Evolutionary conservation across 2,113 vertebrate species (phyloP), one percentile per base, ranked within the genome.

Genomic region (Odocoileus virginianus): DNA sequence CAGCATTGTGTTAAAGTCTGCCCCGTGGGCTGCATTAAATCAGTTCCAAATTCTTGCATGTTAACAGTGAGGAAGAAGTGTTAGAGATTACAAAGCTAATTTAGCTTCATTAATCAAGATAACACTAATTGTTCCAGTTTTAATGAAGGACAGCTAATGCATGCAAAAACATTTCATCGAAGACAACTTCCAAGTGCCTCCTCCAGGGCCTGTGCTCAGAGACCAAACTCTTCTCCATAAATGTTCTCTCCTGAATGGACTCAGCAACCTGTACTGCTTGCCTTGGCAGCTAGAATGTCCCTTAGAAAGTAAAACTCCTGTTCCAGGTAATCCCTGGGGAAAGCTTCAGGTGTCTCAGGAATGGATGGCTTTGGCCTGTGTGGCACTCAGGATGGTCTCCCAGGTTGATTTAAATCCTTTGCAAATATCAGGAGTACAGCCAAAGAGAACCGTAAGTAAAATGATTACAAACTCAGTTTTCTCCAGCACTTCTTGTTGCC

Each of bases 61-160:
- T 27, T 55, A 88, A 81, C 40, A 50, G 84, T 81, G 89, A 76
- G 52, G 40, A 85, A 87, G 79, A 45, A 33, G n/a, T 54, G 55
- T 40, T 84, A 50, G 58, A 78, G 19, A 92, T 74, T 81, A 82
- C 88, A 81, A 60, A 97, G 91, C 58, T 94, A 91, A 97, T 94
- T 91, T 82, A 47, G 54, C 76, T 82, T 91, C 91, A 94, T 93
- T 95, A 94, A 95, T 95, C 97, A 97, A 89, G 81, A 94, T 81
- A 90, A 55, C 12, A 36, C 50, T 82, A 94, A 97, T 91, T 93
- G 96, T 36, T 67, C 86, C 88, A 60, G 28, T 94, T 86, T 76
- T 94, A 92, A 87, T 58, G 90, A 95, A 97, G 60, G 79, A 45
- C 23, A 14, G 27, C 27, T 60, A 85, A 96, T 71, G 43, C 67